A percentile compares a stretch with the other conserved stretches of the same genome.
Conservation (phyloP, 2,797 vertebrate genomes). For the Crocidura indochinensis region DNA sequence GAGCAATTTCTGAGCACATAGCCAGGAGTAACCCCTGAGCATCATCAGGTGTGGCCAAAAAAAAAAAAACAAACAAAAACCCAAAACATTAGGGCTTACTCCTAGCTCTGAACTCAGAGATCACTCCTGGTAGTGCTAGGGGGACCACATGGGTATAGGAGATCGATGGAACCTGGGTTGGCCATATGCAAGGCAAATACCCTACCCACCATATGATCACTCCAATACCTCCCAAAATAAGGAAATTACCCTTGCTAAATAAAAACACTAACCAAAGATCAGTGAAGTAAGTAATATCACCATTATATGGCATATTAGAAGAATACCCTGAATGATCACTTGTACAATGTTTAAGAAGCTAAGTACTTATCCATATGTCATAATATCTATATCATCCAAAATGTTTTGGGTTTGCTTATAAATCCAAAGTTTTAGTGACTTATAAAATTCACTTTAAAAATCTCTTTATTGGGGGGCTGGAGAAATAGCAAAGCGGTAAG, state of each 20-base stretch:
- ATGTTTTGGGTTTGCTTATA: background rate
- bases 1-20: no score
- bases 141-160: conserved; percentile 34
- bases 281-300: background rate
- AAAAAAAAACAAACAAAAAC: no score
- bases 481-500: no score
- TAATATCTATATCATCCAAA: conserved; percentile 33
- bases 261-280: conserved; percentile 8
- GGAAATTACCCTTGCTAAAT: conserved; percentile 32
- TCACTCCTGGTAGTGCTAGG: no score
- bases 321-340: conserved; percentile 24
- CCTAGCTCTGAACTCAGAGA: no score
- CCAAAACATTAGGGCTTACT: no score
- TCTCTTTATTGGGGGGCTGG: background rate
- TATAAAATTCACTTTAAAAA: conserved; percentile 60
- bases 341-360: conserved; percentile 21
- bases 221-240: background rate
- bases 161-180: background rate
- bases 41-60: no score
- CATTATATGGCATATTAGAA: background rate
- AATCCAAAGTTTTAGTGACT: conserved; percentile 10
- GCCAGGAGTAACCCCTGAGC: no score
- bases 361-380: background rate
- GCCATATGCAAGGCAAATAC: no score
- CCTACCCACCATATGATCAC: no score